These are phyloP conservation scores for Glossophaga mutica DNA, from an alignment of 2,797 vertebrate species.

Conservation along the genomic window DNA sequence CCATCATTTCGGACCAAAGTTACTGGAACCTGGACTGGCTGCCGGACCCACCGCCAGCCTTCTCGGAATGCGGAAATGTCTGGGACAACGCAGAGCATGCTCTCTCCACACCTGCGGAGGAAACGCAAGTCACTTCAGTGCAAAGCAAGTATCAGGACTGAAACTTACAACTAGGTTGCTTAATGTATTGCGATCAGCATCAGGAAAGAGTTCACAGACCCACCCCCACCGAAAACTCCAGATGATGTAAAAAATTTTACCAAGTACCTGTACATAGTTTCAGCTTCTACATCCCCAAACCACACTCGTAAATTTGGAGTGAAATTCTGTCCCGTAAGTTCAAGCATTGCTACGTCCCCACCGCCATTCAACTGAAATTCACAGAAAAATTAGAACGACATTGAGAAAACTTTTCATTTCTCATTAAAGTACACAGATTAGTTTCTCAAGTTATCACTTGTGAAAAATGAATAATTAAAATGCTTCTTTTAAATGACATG, in stretches of 20 bases:
- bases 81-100: constrained; percentile 98
- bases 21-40: constrained; percentile 98
- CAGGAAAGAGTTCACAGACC: neutral
- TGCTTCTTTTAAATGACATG: neutral
- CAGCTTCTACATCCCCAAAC: constrained; percentile 99
- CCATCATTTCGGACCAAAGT: constrained; percentile 98
- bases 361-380: constrained; percentile 93
- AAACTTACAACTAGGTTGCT: neutral
- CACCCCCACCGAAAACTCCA: neutral
- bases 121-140: neutral
- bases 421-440: neutral
- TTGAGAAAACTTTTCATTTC: constrained; percentile 14
- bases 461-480: neutral
- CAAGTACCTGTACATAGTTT: constrained; percentile 98
- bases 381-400: constrained; percentile 55
- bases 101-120: constrained; percentile 93
- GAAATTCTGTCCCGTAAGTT: constrained; percentile 99
- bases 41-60: constrained; percentile 99
- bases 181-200: neutral
- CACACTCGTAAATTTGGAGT: constrained; percentile 98
- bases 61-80: constrained; percentile 99
- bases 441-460: neutral
- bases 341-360: constrained; percentile 98
- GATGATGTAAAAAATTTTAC: neutral
- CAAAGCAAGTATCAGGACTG: neutral